A percentile compares a stretch with the other conserved stretches of the same genome.
Conservation (phyloP, 2,113 vertebrate species). For the Leptobrachium leishanense region DNA sequence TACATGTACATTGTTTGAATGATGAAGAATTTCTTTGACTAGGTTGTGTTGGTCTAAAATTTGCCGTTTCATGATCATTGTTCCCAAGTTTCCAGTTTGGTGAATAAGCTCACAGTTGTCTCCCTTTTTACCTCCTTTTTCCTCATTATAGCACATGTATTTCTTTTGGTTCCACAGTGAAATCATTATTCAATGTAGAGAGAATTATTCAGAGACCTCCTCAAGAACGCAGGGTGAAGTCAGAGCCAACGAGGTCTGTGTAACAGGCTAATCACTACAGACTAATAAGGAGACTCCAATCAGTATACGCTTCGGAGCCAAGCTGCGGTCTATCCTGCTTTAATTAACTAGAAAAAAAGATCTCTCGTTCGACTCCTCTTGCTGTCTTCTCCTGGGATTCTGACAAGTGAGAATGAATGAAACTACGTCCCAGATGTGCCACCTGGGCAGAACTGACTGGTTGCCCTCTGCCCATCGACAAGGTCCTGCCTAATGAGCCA, state of each 20-base stretch:
- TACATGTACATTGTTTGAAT: no score
- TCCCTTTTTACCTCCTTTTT: background rate
- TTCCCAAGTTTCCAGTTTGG: no score
- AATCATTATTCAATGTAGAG: background rate
- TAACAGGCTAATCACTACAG: slow-evolving; percentile 1
- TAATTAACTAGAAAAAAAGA: slow-evolving; percentile 36
- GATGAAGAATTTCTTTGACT: no score
- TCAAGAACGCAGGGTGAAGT: background rate
- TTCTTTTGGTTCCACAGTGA: background rate
- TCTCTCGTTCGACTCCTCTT: slow-evolving; percentile 22
- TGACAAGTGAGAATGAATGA: background rate
- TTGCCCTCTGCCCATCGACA: slow-evolving; percentile 2
- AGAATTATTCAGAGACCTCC: background rate
- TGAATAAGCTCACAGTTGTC: no score
- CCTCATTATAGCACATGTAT: background rate
- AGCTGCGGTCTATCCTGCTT: slow-evolving; percentile 10
- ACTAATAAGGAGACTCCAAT: slow-evolving; percentile 7
- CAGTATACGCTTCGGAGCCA: slow-evolving; percentile 3
- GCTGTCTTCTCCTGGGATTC: background rate
- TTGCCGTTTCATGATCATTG: no score
- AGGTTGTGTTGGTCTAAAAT: no score
- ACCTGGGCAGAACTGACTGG: background rate
- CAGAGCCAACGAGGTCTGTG: background rate
- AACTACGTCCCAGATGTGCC: slow-evolving; percentile 11
- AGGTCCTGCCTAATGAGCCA: background rate